A percentile compares a stretch with the other conserved stretches of the same genome.
Conservation (phyloP, 30 jellyfish, hydroid and myxozoan species). For the Aurelia aurita complex sp. Pacific region DNA sequence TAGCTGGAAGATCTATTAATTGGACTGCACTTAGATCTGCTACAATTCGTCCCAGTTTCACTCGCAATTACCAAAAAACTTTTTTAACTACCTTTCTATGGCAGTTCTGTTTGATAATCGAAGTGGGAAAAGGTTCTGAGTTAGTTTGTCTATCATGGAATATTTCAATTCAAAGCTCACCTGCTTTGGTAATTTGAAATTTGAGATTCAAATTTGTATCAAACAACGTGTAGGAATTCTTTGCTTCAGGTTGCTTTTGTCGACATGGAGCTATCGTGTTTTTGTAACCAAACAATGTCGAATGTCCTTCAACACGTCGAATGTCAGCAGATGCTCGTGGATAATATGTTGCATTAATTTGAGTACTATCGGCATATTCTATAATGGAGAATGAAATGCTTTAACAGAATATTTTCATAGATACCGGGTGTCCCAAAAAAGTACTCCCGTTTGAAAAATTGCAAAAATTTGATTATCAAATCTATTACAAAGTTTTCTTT, state of each 20-base stretch:
- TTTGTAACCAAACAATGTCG: constrained; percentile 6
- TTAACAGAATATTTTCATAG: neutral
- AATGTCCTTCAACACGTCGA: constrained; percentile 39
- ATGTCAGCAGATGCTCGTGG: constrained; percentile 14
- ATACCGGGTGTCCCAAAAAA: no score
- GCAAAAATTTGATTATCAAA: no score
- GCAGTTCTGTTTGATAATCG: no score
- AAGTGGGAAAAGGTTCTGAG: no score
- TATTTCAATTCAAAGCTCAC: neutral
- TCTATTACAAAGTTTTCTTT: no score
- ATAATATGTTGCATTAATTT: constrained; percentile 9
- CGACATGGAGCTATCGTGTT: constrained; percentile 25
- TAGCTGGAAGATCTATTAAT: no score
- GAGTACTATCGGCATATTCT: constrained; percentile 19
- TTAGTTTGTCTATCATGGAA: no score
- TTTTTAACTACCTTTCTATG: no score
- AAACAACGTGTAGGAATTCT: constrained; percentile 14
- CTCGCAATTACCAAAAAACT: no score
- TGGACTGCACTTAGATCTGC: no score
- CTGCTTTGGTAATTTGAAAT: constrained; percentile 1
- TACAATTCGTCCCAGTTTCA: no score
- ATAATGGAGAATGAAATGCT: neutral
- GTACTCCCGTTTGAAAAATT: no score
- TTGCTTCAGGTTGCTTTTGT: constrained; percentile 18
- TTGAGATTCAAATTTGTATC: constrained; percentile 7